Conservation (phyloP, 1,140 invertebrate species). For the Araneus ventricosus region DNA sequence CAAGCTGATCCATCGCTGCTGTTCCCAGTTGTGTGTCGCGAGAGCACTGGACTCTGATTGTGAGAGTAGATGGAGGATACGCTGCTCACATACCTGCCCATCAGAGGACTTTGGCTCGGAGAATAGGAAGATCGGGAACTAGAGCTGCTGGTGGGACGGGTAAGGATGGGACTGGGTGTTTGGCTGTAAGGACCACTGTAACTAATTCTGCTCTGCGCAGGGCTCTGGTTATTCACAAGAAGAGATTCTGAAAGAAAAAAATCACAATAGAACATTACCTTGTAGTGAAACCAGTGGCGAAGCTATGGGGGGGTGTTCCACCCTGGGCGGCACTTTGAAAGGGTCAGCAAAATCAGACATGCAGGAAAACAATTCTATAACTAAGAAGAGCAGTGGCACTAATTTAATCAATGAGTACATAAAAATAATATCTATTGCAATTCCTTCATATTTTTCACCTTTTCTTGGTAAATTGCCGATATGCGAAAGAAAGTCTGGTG, state of each 20-base stretch:
- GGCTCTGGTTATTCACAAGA: slow-evolving; percentile 74
- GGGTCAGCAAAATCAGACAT: no score
- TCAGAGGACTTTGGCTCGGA: slow-evolving; percentile 91
- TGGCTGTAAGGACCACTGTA: slow-evolving; percentile 75
- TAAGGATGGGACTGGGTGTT: slow-evolving; percentile 74
- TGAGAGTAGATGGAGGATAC: slow-evolving; percentile 74
- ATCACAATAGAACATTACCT: not conserved
- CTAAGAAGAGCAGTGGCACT: no score
- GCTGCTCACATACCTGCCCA: slow-evolving; percentile 74
- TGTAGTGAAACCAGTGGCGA: no score
- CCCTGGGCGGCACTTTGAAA: no score
- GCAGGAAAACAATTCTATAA: no score
- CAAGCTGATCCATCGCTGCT: slow-evolving; percentile 76
- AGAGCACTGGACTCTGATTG: slow-evolving; percentile 76
- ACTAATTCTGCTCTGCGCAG: slow-evolving; percentile 57
- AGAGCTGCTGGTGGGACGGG: slow-evolving; percentile 74
- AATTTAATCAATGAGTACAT: no score
- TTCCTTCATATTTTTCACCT: no score
- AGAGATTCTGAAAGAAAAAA: slow-evolving; percentile 65
- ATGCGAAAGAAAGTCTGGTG: no score
- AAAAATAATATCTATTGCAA: no score
- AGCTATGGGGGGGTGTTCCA: no score
- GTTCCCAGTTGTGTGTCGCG: slow-evolving; percentile 73
- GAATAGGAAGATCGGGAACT: slow-evolving; percentile 81
- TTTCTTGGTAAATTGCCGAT: no score